These are phyloP conservation scores for Ranitomeya variabilis DNA, from an alignment of 2,113 vertebrate genomes.

Conservation along the genomic window DNA sequence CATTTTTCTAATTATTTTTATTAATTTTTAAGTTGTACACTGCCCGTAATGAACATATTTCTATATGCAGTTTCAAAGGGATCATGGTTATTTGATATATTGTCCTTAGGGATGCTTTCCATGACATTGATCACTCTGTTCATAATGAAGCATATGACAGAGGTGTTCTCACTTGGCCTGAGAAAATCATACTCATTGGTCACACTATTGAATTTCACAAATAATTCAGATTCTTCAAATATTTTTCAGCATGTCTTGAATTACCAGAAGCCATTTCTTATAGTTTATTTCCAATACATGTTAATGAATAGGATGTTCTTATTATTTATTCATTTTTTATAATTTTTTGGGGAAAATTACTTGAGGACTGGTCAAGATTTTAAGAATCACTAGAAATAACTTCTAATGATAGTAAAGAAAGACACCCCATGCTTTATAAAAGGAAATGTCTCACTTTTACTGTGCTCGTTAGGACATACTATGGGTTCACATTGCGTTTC, in stretches of 20 bases:
- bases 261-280: neutral
- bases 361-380: neutral
- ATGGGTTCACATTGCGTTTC: too few species aligned
- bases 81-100: conserved; percentile 35
- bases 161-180: conserved; percentile 26
- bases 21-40: neutral
- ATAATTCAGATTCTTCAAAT: conserved; percentile 45
- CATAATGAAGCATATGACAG: conserved; percentile 22
- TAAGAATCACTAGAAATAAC: neutral
- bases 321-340: neutral
- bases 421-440: too few species aligned
- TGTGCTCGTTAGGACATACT: too few species aligned
- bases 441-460: too few species aligned
- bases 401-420: too few species aligned
- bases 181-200: conserved; percentile 1
- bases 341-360: neutral
- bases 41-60: neutral
- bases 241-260: conserved; percentile 14
- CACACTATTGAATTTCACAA: conserved; percentile 25
- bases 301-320: neutral
- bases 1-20: neutral
- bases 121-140: conserved; percentile 37
- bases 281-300: neutral
- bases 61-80: conserved; percentile 36
- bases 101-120: conserved; percentile 14